Percentiles rank a stretch among this genome's conserved stretches.
These are phyloP conservation scores for Notechis scutatus DNA, from an alignment of 2,113 vertebrate species.

Conservation along the genomic window DNA sequence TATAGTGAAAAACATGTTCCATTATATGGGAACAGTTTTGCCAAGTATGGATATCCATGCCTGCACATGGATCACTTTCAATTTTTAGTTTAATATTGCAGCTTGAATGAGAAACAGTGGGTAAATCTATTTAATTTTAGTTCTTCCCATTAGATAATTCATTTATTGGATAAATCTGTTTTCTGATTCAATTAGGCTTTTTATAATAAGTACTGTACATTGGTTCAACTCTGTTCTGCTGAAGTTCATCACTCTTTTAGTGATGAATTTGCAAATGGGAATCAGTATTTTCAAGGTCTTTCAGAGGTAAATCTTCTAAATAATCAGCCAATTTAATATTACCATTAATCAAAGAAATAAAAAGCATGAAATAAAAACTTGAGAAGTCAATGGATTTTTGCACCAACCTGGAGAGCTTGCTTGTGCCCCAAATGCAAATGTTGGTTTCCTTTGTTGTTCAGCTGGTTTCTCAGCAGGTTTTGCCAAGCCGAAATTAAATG, in stretches of 20 bases:
- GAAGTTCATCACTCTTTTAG: background rate
- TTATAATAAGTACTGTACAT: background rate
- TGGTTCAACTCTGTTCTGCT: background rate
- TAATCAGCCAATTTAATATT: background rate
- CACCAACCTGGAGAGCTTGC: slow-evolving; percentile 59
- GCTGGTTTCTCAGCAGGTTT: slow-evolving; percentile 80
- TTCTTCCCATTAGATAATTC: background rate
- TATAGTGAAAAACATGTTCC: background rate
- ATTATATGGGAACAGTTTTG: background rate
- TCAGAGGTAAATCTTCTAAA: background rate
- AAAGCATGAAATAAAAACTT: background rate
- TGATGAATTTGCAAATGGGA: background rate
- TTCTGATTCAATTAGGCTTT: background rate
- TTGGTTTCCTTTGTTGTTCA: slow-evolving; percentile 73
- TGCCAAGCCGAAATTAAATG: slow-evolving; percentile 75
- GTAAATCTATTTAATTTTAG: background rate
- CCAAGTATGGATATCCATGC: background rate
- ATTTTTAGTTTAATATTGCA: background rate
- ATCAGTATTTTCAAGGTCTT: background rate
- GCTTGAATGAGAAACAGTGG: background rate
- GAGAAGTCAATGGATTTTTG: background rate
- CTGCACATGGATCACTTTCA: background rate
- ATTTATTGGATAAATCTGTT: background rate
- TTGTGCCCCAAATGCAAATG: slow-evolving; percentile 81
- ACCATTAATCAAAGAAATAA: background rate